Base-by-base conservation (phyloP, 2,888 invertebrate species). In the Deroplatys truncata region DNA sequence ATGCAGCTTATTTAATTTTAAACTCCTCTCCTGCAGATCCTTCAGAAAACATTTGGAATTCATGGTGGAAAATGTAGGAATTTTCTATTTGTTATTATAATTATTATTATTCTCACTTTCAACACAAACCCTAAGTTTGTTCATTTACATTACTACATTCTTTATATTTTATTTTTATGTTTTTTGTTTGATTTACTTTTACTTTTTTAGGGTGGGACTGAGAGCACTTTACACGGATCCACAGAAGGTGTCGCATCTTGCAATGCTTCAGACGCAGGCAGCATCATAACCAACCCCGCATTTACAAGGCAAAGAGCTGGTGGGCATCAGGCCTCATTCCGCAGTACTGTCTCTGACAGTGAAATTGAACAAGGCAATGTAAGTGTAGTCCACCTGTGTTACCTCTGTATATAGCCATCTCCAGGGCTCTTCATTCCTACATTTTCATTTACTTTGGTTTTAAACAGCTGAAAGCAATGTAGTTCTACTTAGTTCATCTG, bases 301-400 rank as follows among this genome's bases (percentile, higher is more conserved):
- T 96, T 95, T 94, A 96, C 95, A 93, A 94, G 94, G 92, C 97
- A 95, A 94, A 96, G 96, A 93, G n/a, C 83, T 82, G 96, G 95
- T 93, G 96, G 96, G 93, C 95, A 96, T 94, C 96, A 97, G 92
- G 95, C 95, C 92, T 94, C 95, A 85, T 97, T 98, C 95, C 96
- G 98, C 93, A 98, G 98, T 92, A 98, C 98, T 92, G 97, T 98
- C 92, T 98, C 98, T 92, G 98, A 98, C 94, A 98, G 98, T 93
- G 98, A 98, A 56, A 31, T 88, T 43, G 88, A 88, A 9, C 88
- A 88, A 72, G 88, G 84, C 84, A 88, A 84, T n/a, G 84, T 88
- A 84, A 88, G 88, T 88, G 43, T 8, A 5, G 15, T 15, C 56
- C 56, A 1, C 15, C 56, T 56, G 56, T 56, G 2, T 56, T 56